Percentiles rank a stretch among this genome's conserved stretches.
These are phyloP conservation scores for Sinodicranocentrus sp. DNA, from an alignment of 2,888 invertebrate genomes.

Conservation along the genomic window DNA sequence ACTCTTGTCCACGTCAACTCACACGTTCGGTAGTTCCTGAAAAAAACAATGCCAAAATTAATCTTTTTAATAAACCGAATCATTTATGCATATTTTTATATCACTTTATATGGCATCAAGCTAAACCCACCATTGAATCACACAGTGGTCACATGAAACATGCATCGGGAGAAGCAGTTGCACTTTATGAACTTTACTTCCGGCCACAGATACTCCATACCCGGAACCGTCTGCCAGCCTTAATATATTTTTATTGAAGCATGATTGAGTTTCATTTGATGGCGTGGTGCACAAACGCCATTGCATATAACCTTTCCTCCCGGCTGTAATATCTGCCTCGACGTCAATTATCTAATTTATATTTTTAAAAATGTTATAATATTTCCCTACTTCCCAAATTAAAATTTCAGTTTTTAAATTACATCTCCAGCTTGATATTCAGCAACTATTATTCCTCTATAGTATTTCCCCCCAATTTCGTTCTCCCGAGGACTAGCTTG, in stretches of 20 bases:
- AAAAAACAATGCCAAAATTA: background rate
- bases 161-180: conserved; percentile 72
- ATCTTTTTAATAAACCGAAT: background rate
- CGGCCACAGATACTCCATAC: conserved; percentile 76
- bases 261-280: conserved; percentile 36
- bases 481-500: conserved; percentile 40
- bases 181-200: conserved; percentile 38
- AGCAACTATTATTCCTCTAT: conserved; percentile 38
- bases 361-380: background rate
- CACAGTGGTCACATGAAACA: conserved; percentile 70
- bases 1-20: background rate
- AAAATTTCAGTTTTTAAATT: background rate
- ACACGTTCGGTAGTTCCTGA: conserved; percentile 55
- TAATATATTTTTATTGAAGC: conserved; percentile 45
- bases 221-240: conserved; percentile 77
- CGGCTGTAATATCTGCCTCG: conserved; percentile 30
- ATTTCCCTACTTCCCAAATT: too few relatives aligned
- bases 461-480: conserved; percentile 30
- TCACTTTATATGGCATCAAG: too few relatives aligned
- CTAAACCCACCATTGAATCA: conserved; percentile 49
- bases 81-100: background rate
- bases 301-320: conserved; percentile 46
- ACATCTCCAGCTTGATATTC: conserved; percentile 27
- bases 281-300: conserved; percentile 51
- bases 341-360: conserved; percentile 40